Evolutionary conservation across 2,797 vertebrate genomes (phyloP).

Genomic region (Catostomus latipinnis): DNA sequence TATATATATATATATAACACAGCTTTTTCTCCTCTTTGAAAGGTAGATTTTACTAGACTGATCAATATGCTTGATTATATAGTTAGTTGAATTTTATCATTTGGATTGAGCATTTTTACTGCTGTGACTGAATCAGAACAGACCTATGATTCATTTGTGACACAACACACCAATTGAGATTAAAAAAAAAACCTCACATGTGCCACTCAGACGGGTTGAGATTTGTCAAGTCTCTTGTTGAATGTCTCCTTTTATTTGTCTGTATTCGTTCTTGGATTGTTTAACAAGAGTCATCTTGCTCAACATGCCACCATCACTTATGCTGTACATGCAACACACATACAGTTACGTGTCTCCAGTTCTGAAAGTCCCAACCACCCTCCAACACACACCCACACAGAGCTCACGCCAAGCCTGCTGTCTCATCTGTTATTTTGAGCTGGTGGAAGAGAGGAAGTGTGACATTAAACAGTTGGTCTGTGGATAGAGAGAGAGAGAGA

Average conservation of each 20-base stretch:
- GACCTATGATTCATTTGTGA: too few relatives aligned
- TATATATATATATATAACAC: too few relatives aligned
- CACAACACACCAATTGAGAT: too few relatives aligned
- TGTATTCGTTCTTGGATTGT: slow-evolving; percentile 42
- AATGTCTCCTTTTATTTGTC: neutral
- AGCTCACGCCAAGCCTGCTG: slow-evolving; percentile 52
- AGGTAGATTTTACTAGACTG: too few relatives aligned
- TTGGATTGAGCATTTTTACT: too few relatives aligned
- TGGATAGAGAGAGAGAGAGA: slow-evolving; percentile 16
- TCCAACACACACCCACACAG: slow-evolving; percentile 55
- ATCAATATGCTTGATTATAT: too few relatives aligned
- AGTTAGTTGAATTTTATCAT: too few relatives aligned
- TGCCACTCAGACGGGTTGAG: neutral
- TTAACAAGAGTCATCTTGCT: slow-evolving; percentile 77
- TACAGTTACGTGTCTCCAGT: slow-evolving; percentile 60
- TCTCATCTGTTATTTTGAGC: slow-evolving; percentile 61
- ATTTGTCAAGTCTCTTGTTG: neutral
- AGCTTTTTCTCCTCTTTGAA: too few relatives aligned
- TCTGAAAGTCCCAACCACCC: slow-evolving; percentile 51
- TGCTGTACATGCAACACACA: slow-evolving; percentile 12
- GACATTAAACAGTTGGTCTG: slow-evolving; percentile 61
- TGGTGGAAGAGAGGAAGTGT: slow-evolving; percentile 45
- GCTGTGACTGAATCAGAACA: too few relatives aligned
- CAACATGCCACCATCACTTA: slow-evolving; percentile 53
- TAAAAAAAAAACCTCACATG: too few relatives aligned